These are phyloP conservation scores for Vespertilio murinus DNA, from an alignment of 2,797 vertebrate genomes.

Conservation along the genomic window DNA sequence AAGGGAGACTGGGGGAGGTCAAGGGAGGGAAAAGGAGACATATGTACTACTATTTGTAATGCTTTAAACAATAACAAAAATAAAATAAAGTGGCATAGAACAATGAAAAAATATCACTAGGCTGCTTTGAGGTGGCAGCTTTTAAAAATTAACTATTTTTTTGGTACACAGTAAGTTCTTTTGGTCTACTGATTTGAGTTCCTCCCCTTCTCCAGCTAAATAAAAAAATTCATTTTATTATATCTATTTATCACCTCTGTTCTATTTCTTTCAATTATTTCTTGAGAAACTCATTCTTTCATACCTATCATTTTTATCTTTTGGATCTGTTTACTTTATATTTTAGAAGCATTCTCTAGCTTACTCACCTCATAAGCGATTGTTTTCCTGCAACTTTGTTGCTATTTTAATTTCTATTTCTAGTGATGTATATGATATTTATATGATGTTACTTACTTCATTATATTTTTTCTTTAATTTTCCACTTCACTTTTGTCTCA, in stretches of 20 bases:
- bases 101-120: background rate
- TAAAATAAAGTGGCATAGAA: no score
- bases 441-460: background rate
- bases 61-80: no score
- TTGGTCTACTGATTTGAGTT: background rate
- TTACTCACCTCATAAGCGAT: background rate
- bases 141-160: background rate
- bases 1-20: no score
- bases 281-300: background rate
- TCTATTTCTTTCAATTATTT: conserved; percentile 3
- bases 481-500: background rate
- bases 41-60: no score
- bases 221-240: background rate
- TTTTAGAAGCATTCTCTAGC: background rate
- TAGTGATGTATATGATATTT: background rate
- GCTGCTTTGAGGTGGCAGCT: background rate
- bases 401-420: conserved; percentile 27
- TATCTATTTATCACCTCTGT: background rate
- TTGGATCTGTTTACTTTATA: background rate
- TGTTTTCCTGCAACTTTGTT: background rate
- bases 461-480: background rate
- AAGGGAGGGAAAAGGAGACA: no score
- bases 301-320: background rate
- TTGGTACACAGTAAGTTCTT: background rate
- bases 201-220: background rate